phyloP scores from a whole-genome alignment of 2,888 invertebrate genomes.

The Hyposoter didymator region DNA sequence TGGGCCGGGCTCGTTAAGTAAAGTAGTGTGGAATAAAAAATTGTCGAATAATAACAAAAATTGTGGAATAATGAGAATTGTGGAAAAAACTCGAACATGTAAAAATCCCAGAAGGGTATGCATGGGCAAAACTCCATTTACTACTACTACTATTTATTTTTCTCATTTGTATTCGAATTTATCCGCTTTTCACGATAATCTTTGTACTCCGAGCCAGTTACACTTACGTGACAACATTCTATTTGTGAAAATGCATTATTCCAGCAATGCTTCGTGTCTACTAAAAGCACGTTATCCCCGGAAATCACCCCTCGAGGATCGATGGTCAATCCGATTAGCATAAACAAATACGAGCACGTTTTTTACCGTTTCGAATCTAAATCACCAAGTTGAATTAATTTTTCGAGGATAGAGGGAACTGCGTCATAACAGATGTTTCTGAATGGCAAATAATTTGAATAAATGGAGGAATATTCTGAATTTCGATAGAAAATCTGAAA shows the following conservation, averaged over 20 bases:
- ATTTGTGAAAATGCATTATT: conserved; percentile 61
- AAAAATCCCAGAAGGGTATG: too few relatives aligned
- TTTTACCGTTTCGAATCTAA: background rate
- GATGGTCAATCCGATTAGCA: conserved; percentile 59
- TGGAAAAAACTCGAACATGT: too few relatives aligned
- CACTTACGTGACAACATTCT: background rate
- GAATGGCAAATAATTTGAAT: background rate
- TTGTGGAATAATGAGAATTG: too few relatives aligned
- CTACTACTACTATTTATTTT: background rate
- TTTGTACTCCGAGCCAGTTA: background rate
- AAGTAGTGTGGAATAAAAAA: too few relatives aligned
- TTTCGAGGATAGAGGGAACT: background rate
- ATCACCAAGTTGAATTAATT: background rate
- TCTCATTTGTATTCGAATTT: background rate
- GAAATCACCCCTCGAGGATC: conserved; percentile 62
- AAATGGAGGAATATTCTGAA: background rate
- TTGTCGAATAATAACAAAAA: too few relatives aligned
- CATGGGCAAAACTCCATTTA: too few relatives aligned
- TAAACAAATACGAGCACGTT: conserved; percentile 25
- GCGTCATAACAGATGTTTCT: background rate
- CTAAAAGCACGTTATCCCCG: conserved; percentile 56
- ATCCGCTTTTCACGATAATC: background rate
- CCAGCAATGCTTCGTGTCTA: conserved; percentile 55
- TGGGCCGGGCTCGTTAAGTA: too few relatives aligned
- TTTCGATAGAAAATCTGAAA: background rate